These are phyloP conservation scores for Lepeophtheirus salmonis DNA, from an alignment of 1,140 invertebrate species.

Conservation along the genomic window DNA sequence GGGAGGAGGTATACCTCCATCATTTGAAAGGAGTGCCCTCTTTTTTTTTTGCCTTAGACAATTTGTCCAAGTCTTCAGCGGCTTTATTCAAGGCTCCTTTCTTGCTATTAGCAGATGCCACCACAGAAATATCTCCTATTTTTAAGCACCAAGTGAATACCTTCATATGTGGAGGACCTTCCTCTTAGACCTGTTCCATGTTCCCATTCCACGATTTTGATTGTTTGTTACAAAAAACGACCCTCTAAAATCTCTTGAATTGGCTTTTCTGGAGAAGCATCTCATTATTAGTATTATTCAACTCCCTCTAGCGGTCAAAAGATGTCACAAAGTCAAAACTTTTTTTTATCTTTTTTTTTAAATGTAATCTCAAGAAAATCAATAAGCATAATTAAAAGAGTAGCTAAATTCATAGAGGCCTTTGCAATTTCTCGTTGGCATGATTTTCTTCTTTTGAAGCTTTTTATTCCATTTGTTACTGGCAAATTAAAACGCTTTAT, in stretches of 20 bases:
- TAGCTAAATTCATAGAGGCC: too few species aligned
- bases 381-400: too few species aligned
- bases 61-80: conserved; percentile 6
- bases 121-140: neutral
- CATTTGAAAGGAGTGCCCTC: neutral
- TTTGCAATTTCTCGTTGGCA: too few species aligned
- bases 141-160: conserved; percentile 9
- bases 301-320: too few species aligned
- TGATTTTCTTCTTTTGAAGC: too few species aligned
- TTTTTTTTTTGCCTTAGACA: neutral
- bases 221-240: conserved; percentile 10
- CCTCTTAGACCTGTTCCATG: conserved; percentile 11
- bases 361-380: too few species aligned
- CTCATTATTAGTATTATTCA: neutral
- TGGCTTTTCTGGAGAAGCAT: neutral
- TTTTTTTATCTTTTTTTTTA: too few species aligned
- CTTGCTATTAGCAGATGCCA: neutral
- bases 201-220: neutral
- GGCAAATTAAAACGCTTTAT: too few species aligned
- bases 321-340: too few species aligned
- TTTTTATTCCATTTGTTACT: too few species aligned
- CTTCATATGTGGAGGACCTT: conserved; percentile 7
- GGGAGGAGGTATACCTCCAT: neutral
- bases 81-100: conserved; percentile 10
- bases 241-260: conserved; percentile 3